These are phyloP conservation scores for Hemaris fuciformis DNA, from an alignment of 2,888 invertebrate species.

Conservation along the genomic window DNA sequence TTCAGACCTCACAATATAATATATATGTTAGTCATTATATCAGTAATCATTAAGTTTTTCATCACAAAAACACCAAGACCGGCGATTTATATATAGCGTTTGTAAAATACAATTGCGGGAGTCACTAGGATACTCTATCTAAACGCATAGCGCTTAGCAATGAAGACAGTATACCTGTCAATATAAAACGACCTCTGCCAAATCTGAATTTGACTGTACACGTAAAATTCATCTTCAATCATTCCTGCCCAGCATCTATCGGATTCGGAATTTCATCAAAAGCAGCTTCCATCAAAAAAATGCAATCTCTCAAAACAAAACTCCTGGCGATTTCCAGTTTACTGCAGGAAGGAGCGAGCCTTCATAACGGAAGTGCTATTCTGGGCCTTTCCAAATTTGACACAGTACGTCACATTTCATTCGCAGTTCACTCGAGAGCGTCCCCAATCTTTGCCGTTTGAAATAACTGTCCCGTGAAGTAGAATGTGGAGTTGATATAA, in stretches of 20 bases:
- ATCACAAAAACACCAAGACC: no score
- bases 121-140: no score
- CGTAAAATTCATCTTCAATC: no score
- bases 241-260: background rate
- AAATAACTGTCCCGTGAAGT: conserved; percentile 72
- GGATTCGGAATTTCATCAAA: background rate
- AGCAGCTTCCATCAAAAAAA: background rate
- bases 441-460: conserved; percentile 58
- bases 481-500: conserved; percentile 71
- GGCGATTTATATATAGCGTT: no score
- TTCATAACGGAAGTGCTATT: conserved; percentile 1
- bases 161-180: background rate
- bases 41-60: no score
- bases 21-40: no score
- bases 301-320: background rate
- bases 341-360: background rate
- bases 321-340: background rate
- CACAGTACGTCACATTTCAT: conserved; percentile 49
- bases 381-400: conserved; percentile 1
- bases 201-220: background rate
- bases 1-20: no score
- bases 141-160: no score
- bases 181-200: background rate
- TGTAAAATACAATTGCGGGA: no score
- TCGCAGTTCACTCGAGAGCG: conserved; percentile 59